Base-by-base conservation (phyloP, 2,113 vertebrate genomes). In the Ictidomys tridecemlineatus region DNA sequence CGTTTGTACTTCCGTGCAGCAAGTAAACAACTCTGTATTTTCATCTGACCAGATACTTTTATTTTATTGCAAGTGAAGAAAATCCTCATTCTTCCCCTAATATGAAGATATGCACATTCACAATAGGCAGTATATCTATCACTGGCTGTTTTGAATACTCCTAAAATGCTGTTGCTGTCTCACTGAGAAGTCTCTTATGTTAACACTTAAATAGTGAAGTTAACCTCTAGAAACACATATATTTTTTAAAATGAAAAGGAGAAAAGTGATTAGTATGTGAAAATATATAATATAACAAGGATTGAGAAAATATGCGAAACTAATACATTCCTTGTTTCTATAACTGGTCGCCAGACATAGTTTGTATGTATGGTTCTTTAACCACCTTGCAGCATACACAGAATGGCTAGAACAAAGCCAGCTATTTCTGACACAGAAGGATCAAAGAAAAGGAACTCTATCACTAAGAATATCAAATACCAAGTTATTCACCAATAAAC, bases 71-170 rank as follows among this genome's bases (percentile, higher is more conserved):
- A 22, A 65, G 26, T 20, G 86, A 48, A 74, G 51, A 79, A 79
- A 63, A 73, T 63, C 18, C 53, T 80, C 22, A 45, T 17, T 73
- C 37, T 14, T 26, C 37, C 18, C 39, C 26, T 4, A 4, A 45
- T 48, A 28, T 58, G 56, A 76, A 65, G 16, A 2, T 32, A 24
- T 9, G 16, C 13, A 37, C 10, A 18, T 8, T 26, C n/a, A 32
- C 80, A 73, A n/a, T 7, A 26, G 37, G 2, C 56, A 1, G 34
- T 11, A 5, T 51, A 0, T 16, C 11, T 32, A 13, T 3, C 10
- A 10, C 9, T 22, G 37, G 17, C 26, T 45, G 13, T 28, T 30
- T 10, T 20, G 8, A 18, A 37, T 14, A 4, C 18, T 34, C 58
- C 58, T 73, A 37, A 69, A 34, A 32, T 24, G 13, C n/a, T 22